Percentiles rank a stretch among this genome's conserved stretches.
These are phyloP conservation scores for Apistogramma diplotaenia DNA, from an alignment of 2,113 vertebrate species.

Conservation along the genomic window DNA sequence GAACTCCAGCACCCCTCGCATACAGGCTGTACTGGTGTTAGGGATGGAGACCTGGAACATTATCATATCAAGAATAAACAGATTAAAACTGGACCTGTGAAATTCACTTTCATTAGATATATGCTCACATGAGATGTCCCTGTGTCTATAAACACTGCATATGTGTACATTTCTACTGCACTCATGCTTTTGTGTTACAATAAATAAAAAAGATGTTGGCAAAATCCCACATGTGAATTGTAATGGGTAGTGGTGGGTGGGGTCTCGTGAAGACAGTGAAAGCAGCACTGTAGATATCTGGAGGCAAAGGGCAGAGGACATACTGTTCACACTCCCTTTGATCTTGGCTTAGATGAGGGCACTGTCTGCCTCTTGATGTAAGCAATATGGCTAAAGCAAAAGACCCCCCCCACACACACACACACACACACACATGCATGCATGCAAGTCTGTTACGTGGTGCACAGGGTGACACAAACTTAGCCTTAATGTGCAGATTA, in stretches of 20 bases:
- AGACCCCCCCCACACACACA: background rate
- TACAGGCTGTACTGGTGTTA: constrained; percentile 81
- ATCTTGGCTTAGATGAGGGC: constrained; percentile 60
- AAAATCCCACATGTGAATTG: background rate
- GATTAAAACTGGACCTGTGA: background rate
- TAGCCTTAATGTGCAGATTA: background rate
- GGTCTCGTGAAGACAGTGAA: background rate
- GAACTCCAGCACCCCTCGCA: constrained; percentile 85
- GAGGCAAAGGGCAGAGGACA: constrained; percentile 44
- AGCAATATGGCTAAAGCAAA: background rate
- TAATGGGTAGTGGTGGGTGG: background rate
- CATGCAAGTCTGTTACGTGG: background rate
- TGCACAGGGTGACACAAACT: constrained; percentile 14
- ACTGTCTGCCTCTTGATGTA: constrained; percentile 29
- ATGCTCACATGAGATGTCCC: background rate
- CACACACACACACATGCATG: no score
- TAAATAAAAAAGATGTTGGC: background rate
- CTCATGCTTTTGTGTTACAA: background rate
- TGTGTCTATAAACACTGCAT: background rate
- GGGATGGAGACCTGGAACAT: constrained; percentile 82
- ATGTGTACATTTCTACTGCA: background rate
- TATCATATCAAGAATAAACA: background rate
- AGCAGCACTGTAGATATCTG: background rate
- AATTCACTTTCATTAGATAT: background rate
- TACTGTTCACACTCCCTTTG: constrained; percentile 31